Base-by-base conservation (phyloP, 1,140 invertebrate genomes). In the Rhyzopertha dominica region DNA sequence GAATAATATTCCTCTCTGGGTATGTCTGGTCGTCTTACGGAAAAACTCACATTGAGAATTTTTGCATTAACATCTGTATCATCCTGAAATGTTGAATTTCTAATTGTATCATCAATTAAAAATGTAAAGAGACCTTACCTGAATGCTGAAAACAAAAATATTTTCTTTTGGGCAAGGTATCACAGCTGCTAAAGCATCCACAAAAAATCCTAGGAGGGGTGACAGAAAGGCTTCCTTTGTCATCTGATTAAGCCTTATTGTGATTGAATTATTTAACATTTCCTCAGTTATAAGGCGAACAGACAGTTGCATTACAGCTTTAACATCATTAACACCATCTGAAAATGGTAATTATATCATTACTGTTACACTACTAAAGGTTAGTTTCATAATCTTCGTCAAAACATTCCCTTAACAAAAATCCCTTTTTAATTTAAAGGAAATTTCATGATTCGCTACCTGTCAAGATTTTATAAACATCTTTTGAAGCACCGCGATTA, bases 31-130 rank as follows among this genome's bases (percentile, higher is more conserved):
- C 83, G 75, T 35, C 80, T 73, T 2, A 91, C 92, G 0, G 94
- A 95, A 59, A 99, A 95, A 53, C 90, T 96, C 1, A 98, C 87
- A 61, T 98, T 98, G 1, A 98, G 62, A 24, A 96, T 90, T 56
- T 87, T 84, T 0, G 81, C 80, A 5, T 82, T 78, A 0, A 93
- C 88, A 60, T 95, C 91, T 0, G 85, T 88, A 59, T 94, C 90
- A 57, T 94, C 90, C 74, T 83, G 14, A 20, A 20, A 43, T 34
- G 13, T 9, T 18, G 32, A 16, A 46, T 12, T 25, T 18, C 3
- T 32, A 25, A 30, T 16, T 47, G 32, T 18, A 8, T 17, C 4
- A 25, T 13, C 5, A 8, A 22, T 10, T 40, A 8, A 13, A 8
- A 22, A 8, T 14, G 12, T 16, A 29, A 43, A 16, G 14, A 13